A percentile compares a stretch with the other conserved stretches of the same genome.
Conservation (phyloP, 2,797 vertebrate genomes). For the Gallinago solitaria region DNA sequence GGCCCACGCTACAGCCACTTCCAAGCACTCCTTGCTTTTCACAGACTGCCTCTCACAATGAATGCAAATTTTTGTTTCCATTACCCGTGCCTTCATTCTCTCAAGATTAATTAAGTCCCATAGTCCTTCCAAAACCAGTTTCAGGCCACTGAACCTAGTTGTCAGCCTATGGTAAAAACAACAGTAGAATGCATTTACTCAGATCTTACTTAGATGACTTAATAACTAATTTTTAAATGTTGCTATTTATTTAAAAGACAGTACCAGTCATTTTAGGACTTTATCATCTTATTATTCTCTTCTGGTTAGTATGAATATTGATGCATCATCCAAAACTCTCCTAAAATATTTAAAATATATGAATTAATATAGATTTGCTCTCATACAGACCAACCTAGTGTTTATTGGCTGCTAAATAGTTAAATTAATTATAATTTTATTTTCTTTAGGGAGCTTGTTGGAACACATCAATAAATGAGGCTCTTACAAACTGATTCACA, state of each 20-base stretch:
- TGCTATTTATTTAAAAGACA: neutral
- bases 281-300: neutral
- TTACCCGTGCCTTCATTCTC: neutral
- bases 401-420: neutral
- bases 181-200: neutral
- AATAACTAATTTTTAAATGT: neutral
- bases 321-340: neutral
- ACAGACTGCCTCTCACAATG: fast-evolving
- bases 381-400: neutral
- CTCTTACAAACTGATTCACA: neutral
- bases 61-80: neutral
- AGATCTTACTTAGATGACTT: neutral
- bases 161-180: neutral
- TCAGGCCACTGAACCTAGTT: neutral
- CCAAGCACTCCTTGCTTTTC: neutral
- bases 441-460: neutral
- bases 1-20: neutral
- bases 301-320: neutral
- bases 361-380: neutral
- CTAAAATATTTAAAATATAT: neutral
- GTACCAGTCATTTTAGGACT: neutral
- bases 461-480: neutral
- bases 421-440: neutral
- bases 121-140: neutral
- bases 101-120: neutral